Evolutionary conservation across 2,113 vertebrate genomes (phyloP).

Genomic region (Alaudala cheleensis): DNA sequence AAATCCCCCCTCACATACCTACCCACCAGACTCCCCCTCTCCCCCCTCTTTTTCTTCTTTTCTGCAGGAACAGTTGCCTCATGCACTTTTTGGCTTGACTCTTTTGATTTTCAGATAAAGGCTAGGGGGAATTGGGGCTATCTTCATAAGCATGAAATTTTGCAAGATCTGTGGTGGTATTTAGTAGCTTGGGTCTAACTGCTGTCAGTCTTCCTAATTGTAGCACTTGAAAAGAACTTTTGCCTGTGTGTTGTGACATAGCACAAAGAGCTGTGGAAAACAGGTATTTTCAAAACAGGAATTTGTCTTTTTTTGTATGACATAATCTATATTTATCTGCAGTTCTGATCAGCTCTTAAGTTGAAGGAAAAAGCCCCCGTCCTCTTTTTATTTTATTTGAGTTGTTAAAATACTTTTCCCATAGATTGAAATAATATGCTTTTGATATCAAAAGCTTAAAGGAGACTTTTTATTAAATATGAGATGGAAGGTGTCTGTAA

Average conservation of each 20-base stretch:
- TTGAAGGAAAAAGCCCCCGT: neutral
- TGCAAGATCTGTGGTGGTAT: neutral
- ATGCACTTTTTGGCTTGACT: neutral
- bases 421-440: neutral
- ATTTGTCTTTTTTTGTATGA: neutral
- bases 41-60: rapidly evolving
- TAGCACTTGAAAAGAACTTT: neutral
- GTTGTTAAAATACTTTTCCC: neutral
- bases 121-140: neutral
- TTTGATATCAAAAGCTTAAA: neutral
- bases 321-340: neutral
- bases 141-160: neutral
- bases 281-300: neutral
- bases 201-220: neutral
- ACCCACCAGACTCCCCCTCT: rapidly evolving
- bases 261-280: neutral
- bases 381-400: neutral
- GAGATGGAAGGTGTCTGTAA: neutral
- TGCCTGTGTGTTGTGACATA: neutral
- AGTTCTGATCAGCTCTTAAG: neutral
- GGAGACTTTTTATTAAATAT: neutral
- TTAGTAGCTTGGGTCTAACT: neutral
- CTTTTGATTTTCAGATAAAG: neutral
- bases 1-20: neutral
- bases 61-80: neutral